Evolutionary conservation across 2,113 vertebrate species (phyloP).

Genomic region (Gopherus flavomarginatus): DNA sequence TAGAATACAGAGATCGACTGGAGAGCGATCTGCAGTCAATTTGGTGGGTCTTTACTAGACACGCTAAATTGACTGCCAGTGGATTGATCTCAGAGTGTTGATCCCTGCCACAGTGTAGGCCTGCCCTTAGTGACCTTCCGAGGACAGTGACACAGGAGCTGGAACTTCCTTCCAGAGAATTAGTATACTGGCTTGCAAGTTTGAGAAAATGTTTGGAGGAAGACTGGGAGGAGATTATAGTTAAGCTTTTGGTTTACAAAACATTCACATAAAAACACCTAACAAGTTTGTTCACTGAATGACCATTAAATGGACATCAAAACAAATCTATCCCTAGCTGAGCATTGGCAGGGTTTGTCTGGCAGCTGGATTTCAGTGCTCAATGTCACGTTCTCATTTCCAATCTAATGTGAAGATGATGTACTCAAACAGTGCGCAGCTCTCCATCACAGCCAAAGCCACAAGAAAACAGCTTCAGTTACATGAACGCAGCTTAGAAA

Average conservation of each 20-base stretch:
- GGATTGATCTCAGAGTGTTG: too few relatives aligned
- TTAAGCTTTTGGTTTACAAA: background rate
- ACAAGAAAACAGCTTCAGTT: background rate
- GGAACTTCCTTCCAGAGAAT: background rate
- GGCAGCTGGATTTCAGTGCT: background rate
- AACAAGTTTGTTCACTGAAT: background rate
- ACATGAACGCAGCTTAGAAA: rapidly evolving
- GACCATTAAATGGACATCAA: too few relatives aligned
- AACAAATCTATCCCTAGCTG: rapidly evolving
- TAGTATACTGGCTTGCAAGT: background rate
- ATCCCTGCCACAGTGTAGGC: too few relatives aligned
- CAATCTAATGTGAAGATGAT: background rate
- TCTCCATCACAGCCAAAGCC: background rate
- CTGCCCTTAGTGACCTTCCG: background rate
- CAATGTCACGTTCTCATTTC: rapidly evolving
- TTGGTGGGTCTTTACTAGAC: too few relatives aligned
- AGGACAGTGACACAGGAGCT: background rate
- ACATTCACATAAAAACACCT: rapidly evolving
- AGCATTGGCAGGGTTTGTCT: rapidly evolving
- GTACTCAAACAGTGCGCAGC: rapidly evolving
- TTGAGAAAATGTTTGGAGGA: background rate
- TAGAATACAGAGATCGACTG: too few relatives aligned
- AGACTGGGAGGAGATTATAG: background rate
- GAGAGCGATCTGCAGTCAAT: too few relatives aligned
- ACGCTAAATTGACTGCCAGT: too few relatives aligned